These are phyloP conservation scores for Callorhinus ursinus DNA, from an alignment of 2,113 vertebrate genomes.

Conservation along the genomic window DNA sequence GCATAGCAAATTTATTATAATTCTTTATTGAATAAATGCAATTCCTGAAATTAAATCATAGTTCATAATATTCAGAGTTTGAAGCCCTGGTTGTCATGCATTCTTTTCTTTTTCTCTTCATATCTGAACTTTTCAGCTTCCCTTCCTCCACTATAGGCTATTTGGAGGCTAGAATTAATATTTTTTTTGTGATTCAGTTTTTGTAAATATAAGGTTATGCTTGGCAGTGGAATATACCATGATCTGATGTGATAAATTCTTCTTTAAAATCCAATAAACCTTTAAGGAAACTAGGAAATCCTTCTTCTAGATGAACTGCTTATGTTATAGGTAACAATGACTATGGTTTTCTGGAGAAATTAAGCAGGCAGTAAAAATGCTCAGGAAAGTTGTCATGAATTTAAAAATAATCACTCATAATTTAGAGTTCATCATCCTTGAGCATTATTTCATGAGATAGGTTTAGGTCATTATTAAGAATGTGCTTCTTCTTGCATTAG, in stretches of 20 bases:
- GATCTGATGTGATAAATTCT: slow-evolving; percentile 35
- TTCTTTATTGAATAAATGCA: slow-evolving; percentile 40
- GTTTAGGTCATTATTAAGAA: slow-evolving; percentile 81
- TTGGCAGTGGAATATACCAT: slow-evolving; percentile 32
- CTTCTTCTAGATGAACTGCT: slow-evolving; percentile 66
- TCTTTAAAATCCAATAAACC: slow-evolving; percentile 59
- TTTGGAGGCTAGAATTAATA: slow-evolving; percentile 27
- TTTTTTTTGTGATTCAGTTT: slow-evolving; percentile 61
- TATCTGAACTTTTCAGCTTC: slow-evolving; percentile 10
- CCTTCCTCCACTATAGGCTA: not conserved
- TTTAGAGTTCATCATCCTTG: slow-evolving; percentile 81
- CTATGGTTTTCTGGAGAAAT: slow-evolving; percentile 77
- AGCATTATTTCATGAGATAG: slow-evolving; percentile 79
- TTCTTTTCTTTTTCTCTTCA: slow-evolving; percentile 30
- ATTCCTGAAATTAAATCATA: slow-evolving; percentile 33
- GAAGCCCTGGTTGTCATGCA: not conserved
- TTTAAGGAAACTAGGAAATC: slow-evolving; percentile 53
- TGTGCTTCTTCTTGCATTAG: slow-evolving; percentile 79
- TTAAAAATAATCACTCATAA: slow-evolving; percentile 82
- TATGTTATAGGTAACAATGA: slow-evolving; percentile 76
- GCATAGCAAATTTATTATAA: not conserved
- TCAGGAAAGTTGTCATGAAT: slow-evolving; percentile 77
- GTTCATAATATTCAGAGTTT: slow-evolving; percentile 45
- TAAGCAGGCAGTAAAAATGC: slow-evolving; percentile 80
- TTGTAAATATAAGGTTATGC: slow-evolving; percentile 34